Evolutionary conservation across 2,888 invertebrate genomes (phyloP), one percentile per base, ranked within the genome.

Genomic region (Lasius platythorax): DNA sequence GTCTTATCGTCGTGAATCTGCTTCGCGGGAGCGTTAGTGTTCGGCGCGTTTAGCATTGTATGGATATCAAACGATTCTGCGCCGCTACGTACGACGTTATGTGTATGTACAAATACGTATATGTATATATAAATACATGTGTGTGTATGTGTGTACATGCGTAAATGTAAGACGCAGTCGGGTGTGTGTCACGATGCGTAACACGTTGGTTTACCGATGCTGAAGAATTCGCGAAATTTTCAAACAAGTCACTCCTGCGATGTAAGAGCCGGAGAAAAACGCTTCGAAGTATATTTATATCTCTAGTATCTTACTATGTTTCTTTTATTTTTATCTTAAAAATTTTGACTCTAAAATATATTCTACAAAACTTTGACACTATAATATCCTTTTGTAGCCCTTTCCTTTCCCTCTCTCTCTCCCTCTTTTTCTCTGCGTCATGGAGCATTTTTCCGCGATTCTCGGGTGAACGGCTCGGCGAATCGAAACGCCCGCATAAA

Each of bases 1-100:
- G 37, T 23, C 79, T 70, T 81, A 81, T 81, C 79, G 73, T 73
- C 73, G 61, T 73, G 58, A 83, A 79, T 82, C 81, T 50, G 50
- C 72, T n/a, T 56, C 84, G 81, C 89, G 86, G 37, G 75, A 85
- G 73, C 88, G 88, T 90, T 88, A 84, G 88, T 85, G 86, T 90
- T 89, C 87, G 87, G 87, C 87, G 91, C 90, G 89, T 89, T 90
- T 90, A 87, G 91, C 92, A 93, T 94, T 93, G 93, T 93, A 93
- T 90, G 90, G 88, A 89, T 91, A 91, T 90, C 85, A 87, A 91
- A 89, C 83, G 91, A 91, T 88, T 86, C 70, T 88, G 83, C 84
- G 83, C 64, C 81, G 78, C 82, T 84, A 23, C 82, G 87, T 67
- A 82, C 56, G 37, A 68, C 33, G 43, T 81, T 68, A 68, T 28